These are phyloP conservation scores for Vicugna pacos DNA, from an alignment of 2,113 vertebrate species.

Conservation along the genomic window DNA sequence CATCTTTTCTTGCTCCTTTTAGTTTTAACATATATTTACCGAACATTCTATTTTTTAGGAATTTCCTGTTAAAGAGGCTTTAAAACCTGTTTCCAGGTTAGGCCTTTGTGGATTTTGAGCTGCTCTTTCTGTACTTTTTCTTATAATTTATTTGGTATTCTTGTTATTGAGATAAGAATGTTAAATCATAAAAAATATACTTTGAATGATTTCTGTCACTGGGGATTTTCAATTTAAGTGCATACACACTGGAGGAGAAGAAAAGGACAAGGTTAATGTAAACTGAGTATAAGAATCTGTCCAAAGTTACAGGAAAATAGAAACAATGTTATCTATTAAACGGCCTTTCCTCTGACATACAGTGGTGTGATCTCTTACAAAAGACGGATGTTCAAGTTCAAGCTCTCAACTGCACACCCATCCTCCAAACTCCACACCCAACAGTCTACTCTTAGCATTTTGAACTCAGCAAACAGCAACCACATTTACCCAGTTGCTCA, in stretches of 20 bases:
- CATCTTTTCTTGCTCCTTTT: background rate
- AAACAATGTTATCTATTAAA: background rate
- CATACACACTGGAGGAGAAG: background rate
- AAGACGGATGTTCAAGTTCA: background rate
- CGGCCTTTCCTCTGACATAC: background rate
- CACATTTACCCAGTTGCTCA: background rate
- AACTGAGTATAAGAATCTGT: background rate
- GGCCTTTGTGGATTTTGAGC: background rate
- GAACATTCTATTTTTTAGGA: background rate
- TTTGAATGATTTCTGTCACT: background rate
- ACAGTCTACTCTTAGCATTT: background rate
- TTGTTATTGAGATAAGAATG: background rate
- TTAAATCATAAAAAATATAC: background rate
- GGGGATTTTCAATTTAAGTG: background rate
- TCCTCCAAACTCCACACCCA: background rate
- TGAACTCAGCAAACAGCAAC: slow-evolving; percentile 1
- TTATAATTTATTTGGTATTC: background rate
- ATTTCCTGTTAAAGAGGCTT: background rate
- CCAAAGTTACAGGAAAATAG: background rate
- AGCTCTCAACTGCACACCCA: background rate
- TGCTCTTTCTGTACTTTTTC: background rate
- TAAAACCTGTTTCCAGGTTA: background rate
- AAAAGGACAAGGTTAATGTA: background rate
- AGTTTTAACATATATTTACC: background rate
- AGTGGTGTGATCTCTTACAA: background rate